Base-by-base conservation (phyloP, 2,113 vertebrate species). In the Sylvietta virens region DNA sequence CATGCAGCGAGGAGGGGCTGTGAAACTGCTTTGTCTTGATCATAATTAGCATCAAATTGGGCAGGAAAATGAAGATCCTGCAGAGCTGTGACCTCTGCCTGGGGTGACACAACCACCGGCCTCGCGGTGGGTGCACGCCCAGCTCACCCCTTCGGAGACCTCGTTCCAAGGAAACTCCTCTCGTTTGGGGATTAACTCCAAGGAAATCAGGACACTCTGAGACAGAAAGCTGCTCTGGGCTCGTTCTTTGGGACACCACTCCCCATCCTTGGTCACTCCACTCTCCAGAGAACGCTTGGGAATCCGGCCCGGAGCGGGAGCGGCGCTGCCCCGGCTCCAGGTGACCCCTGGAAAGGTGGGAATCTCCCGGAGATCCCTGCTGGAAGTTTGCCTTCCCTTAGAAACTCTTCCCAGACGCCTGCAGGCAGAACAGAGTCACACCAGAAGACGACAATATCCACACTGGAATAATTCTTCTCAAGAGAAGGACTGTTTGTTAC, bases 401-500 rank as follows among this genome's bases (percentile, higher is more conserved):
- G 58, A 70, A 88, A 81, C 91, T 91, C 90, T 71, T 53, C 57
- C 9, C 17, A 44, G 74, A 39, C 1, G 12, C 87, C 88, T 40
- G 79, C 60, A 66, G 69, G 95, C 72, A 84, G 80, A 82, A 26
- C 1, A 79, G 85, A 92, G 54, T 74, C 73, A 77, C 61, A 28
- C 31, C 76, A 40, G 95, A 90, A 97, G 93, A 45, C 20, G 6
- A 88, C 87, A 64, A 61, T 84, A 94, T 80, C 84, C 76, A 64
- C 95, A 90, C 92, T 51, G 67, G 94, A 93, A 86, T 74, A 33
- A 82, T 48, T 95, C 91, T 97, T 97, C 96, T 96, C 79, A 57
- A 73, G 94, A 94, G 96, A 92, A 95, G 92, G 92, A 95, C 96
- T 91, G 79, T 98, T 94, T 97, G 96, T 96, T 96, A 96, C 70